These are phyloP conservation scores for Eulacestoma nigropectus DNA, from an alignment of 2,113 vertebrate species.

Conservation along the genomic window DNA sequence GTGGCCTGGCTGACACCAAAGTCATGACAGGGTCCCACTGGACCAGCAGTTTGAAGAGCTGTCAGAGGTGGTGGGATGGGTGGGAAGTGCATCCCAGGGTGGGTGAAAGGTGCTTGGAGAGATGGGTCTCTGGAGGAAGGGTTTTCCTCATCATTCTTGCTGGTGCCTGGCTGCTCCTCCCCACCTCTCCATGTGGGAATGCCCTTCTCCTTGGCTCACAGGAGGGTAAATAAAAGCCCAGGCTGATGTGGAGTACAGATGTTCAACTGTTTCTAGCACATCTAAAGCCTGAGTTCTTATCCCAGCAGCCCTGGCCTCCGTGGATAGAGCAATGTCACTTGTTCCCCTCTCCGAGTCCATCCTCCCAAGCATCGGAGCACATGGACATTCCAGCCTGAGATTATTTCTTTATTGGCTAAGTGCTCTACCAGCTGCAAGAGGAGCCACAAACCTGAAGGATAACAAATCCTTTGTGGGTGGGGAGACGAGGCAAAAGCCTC, in stretches of 20 bases:
- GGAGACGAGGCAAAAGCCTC: not conserved
- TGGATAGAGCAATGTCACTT: not conserved
- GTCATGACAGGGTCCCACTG: rapidly evolving
- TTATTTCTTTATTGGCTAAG: not conserved
- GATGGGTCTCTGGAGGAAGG: not conserved
- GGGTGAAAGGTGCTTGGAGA: not conserved
- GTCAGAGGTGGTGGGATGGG: not conserved
- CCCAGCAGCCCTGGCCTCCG: not conserved
- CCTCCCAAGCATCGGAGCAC: not conserved
- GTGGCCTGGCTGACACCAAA: not conserved
- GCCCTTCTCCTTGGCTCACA: not conserved
- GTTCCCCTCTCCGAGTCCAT: not conserved
- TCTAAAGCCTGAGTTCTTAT: not conserved
- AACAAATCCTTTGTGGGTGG: not conserved
- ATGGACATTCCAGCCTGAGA: not conserved
- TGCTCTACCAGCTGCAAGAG: not conserved
- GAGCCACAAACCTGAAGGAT: not conserved
- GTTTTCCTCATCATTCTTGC: not conserved
- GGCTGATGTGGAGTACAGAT: not conserved
- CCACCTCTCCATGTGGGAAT: rapidly evolving
- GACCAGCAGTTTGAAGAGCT: not conserved
- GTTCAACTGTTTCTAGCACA: not conserved
- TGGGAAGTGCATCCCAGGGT: not conserved
- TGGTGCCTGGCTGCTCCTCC: not conserved
- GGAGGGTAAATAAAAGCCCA: not conserved